Conservation (phyloP, 1,140 invertebrate species). For the Cyclina sinensis region DNA sequence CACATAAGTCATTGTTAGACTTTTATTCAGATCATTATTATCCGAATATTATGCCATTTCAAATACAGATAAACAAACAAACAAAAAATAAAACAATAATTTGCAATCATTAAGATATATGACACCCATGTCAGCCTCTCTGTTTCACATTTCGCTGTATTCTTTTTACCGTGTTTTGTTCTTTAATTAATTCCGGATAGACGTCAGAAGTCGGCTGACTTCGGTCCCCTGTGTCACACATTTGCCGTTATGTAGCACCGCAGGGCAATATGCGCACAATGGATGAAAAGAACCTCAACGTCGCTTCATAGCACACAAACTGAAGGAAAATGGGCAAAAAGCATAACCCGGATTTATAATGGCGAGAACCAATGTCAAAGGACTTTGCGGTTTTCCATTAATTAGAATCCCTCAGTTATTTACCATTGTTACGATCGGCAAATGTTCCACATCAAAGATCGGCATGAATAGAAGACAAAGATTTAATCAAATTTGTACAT, state of each 20-base stretch:
- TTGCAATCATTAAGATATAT: no score
- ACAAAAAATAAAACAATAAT: no score
- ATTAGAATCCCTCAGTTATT: constrained; percentile 63
- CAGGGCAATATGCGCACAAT: constrained; percentile 45
- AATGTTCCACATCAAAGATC: constrained; percentile 66
- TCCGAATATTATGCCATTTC: no score
- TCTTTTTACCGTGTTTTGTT: background rate
- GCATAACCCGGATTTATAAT: constrained; percentile 62
- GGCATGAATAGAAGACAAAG: constrained; percentile 61
- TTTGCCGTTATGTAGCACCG: constrained; percentile 16
- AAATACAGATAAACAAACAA: no score
- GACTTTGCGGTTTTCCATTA: constrained; percentile 61
- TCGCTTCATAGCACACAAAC: constrained; percentile 43
- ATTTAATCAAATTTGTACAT: constrained; percentile 69
- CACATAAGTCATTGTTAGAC: no score
- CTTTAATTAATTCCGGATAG: constrained; percentile 59
- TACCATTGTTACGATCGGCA: constrained; percentile 57
- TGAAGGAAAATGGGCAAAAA: constrained; percentile 51
- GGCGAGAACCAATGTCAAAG: constrained; percentile 55
- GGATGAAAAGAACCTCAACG: constrained; percentile 57
- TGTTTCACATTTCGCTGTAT: background rate
- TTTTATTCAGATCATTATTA: no score
- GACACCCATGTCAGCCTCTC: background rate
- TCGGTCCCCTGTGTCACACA: constrained; percentile 25
- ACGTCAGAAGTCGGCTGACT: constrained; percentile 9